Evolutionary conservation across 2,113 vertebrate species (phyloP), one percentile per base, ranked within the genome.

Genomic region (Miniopterus natalensis): DNA sequence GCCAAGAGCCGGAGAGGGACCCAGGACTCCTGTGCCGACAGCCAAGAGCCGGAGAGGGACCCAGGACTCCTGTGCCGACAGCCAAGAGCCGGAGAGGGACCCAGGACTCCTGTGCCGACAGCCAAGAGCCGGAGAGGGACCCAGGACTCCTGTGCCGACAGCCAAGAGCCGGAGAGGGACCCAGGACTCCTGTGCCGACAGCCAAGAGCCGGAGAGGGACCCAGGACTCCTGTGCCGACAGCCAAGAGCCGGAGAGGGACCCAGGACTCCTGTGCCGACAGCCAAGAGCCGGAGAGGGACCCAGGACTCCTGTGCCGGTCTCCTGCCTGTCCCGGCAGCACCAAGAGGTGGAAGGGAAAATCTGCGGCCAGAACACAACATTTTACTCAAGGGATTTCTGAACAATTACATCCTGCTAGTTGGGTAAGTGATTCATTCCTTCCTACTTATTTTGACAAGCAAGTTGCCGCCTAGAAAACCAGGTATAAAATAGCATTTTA

Each of bases 401-500:
- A 89, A 68, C 12, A 85, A 10, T 79, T 36, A 47, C 11, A 74
- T 74, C 25, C 77, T 59, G 92, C 66, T 73, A 6, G 21, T 18
- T 92, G 63, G 29, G 12, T 84, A 45, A 75, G 36, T 71, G 61
- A 68, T 68, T 88, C 61, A 78, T 29, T 47, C 23, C 90, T 78
- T 88, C 61, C 51, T 63, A 61, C 36, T 73, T n/a, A 88, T 85
- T 96, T 86, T 90, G 73, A 95, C 70, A 86, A 79, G 63, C 49
- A 63, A 14, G 85, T 88, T 85, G 36, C 88, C 65, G 73, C 81
- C 31, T 90, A 81, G 0, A 66, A 84, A 92, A 66, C 61, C 3
- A 88, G 57, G 3, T 77, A 68, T 77, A 88, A 94, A 49, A 84
- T 8, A 78, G 77, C 95, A 29, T 85, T 95, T 95, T 63, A 81